Conservation (phyloP, 2,113 vertebrate genomes). For the Chaetorhynchus papuensis region DNA sequence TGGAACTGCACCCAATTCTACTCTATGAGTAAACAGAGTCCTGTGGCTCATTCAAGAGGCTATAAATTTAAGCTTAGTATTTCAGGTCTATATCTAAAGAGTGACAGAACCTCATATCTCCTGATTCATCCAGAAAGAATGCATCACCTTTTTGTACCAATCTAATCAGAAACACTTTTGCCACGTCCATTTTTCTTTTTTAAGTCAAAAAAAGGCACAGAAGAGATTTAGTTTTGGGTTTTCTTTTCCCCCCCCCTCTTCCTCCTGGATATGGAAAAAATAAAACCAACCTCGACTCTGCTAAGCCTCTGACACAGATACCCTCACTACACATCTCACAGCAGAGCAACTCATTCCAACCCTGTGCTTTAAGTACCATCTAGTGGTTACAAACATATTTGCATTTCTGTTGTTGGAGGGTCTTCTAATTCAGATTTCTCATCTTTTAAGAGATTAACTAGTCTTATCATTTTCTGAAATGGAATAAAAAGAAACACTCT, state of each 20-base stretch:
- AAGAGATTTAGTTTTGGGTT: slow-evolving; percentile 45
- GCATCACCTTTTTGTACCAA: slow-evolving; percentile 70
- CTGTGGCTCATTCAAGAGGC: slow-evolving; percentile 41
- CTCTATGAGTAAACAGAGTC: slow-evolving; percentile 67
- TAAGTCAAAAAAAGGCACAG: slow-evolving; percentile 57
- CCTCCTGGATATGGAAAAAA: neutral
- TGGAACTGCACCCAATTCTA: slow-evolving; percentile 59
- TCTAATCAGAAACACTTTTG: slow-evolving; percentile 75
- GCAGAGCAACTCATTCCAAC: neutral
- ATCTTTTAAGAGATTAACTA: neutral
- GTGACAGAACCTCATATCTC: slow-evolving; percentile 70
- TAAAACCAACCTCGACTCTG: slow-evolving; percentile 27
- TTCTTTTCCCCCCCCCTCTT: accelerated
- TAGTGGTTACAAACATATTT: slow-evolving; percentile 56
- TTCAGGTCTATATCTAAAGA: slow-evolving; percentile 74
- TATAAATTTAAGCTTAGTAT: slow-evolving; percentile 73
- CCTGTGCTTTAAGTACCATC: slow-evolving; percentile 75
- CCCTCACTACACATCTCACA: neutral
- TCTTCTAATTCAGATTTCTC: neutral
- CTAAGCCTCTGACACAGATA: neutral
- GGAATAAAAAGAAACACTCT: neutral
- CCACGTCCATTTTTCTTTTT: slow-evolving; percentile 75
- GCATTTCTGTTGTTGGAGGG: neutral
- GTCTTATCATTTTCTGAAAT: neutral
- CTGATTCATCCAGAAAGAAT: slow-evolving; percentile 72